A percentile compares a stretch with the other conserved stretches of the same genome.
These are phyloP conservation scores for Trichonephila clavata DNA, from an alignment of 1,140 invertebrate genomes.

Conservation along the genomic window DNA sequence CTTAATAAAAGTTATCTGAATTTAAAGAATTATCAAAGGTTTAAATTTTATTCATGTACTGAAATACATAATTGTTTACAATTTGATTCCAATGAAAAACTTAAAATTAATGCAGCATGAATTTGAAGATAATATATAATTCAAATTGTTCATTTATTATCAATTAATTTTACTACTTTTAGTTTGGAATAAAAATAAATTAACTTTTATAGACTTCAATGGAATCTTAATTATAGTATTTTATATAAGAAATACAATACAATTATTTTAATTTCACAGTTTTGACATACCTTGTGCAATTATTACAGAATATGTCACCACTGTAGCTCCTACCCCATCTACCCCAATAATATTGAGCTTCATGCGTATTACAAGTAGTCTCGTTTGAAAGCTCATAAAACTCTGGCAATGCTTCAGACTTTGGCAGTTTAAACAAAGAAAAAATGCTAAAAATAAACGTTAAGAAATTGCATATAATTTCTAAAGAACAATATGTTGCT, in stretches of 20 bases:
- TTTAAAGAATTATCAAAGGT: no score
- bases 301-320: slow-evolving; percentile 66
- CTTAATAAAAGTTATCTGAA: no score
- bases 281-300: slow-evolving; percentile 68
- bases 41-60: no score
- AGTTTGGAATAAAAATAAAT: no score
- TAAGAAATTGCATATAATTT: not conserved
- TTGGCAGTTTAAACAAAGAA: slow-evolving; percentile 46
- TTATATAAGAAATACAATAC: no score
- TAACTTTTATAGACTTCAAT: no score
- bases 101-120: no score
- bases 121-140: not conserved
- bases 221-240: no score
- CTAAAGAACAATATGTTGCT: not conserved
- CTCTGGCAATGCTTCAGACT: slow-evolving; percentile 66
- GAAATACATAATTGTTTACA: no score
- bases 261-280: not conserved
- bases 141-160: not conserved
- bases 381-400: slow-evolving; percentile 72
- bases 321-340: slow-evolving; percentile 66
- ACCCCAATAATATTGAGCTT: slow-evolving; percentile 75
- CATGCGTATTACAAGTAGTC: slow-evolving; percentile 63
- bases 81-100: no score
- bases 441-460: slow-evolving; percentile 37
- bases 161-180: not conserved